Percentiles rank a stretch among this genome's conserved stretches.
Conservation (phyloP, 2,113 vertebrate species). For the Sylvilagus bachmani region DNA sequence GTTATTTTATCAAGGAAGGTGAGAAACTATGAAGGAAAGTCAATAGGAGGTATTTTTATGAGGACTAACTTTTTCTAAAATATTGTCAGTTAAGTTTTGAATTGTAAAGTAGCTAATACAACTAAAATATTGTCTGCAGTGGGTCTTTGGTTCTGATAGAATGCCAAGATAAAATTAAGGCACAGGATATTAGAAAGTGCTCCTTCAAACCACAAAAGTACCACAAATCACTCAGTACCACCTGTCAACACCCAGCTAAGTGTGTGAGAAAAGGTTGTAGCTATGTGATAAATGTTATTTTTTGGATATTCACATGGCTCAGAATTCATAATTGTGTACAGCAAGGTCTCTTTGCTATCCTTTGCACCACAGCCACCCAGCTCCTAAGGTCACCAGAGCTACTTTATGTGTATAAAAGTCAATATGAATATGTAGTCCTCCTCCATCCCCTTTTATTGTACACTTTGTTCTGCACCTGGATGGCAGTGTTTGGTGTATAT, state of each 20-base stretch:
- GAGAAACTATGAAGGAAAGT: slow-evolving; percentile 66
- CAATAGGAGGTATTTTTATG: slow-evolving; percentile 38
- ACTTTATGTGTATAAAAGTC: slow-evolving; percentile 32
- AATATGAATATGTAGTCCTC: background rate
- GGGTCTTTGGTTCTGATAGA: slow-evolving; percentile 35
- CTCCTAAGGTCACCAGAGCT: slow-evolving; percentile 17
- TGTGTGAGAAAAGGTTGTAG: background rate
- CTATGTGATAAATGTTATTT: slow-evolving; percentile 22
- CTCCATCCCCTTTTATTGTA: background rate
- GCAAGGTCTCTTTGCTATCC: background rate
- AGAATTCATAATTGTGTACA: slow-evolving; percentile 26
- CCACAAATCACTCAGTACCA: background rate
- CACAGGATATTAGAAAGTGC: background rate
- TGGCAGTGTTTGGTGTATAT: background rate
- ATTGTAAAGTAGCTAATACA: slow-evolving; percentile 24
- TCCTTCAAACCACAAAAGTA: background rate
- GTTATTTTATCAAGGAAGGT: slow-evolving; percentile 83
- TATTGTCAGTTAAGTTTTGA: slow-evolving; percentile 43
- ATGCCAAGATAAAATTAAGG: slow-evolving; percentile 42
- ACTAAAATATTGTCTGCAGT: background rate
- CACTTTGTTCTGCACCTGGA: background rate
- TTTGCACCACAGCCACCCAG: background rate
- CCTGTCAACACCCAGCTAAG: slow-evolving; percentile 1
- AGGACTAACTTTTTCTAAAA: background rate
- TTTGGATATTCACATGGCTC: slow-evolving; percentile 37